Evolutionary conservation across 2,797 vertebrate species (phyloP).

Genomic region (Sebastes hubbsi): DNA sequence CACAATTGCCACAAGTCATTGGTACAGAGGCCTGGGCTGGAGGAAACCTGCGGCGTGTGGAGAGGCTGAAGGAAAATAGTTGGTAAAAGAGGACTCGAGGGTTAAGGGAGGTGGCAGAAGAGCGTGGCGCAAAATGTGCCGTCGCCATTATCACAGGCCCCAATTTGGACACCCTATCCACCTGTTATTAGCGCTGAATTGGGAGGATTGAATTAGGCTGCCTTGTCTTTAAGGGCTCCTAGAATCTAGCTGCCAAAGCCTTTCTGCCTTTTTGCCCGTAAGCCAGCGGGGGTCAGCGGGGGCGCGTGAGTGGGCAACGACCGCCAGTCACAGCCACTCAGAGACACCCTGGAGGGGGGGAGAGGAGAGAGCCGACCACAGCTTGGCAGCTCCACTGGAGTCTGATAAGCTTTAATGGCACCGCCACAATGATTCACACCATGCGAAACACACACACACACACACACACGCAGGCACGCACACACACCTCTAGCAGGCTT

Average conservation of each 20-base stretch:
- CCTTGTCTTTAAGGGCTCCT: conserved; percentile 64
- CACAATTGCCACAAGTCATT: conserved; percentile 35
- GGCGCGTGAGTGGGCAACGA: conserved; percentile 60
- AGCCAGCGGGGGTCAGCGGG: conserved; percentile 61
- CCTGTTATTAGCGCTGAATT: conserved; percentile 51
- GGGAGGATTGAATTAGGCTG: conserved; percentile 59
- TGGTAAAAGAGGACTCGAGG: conserved; percentile 23
- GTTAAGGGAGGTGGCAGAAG: conserved; percentile 31
- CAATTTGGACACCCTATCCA: conserved; percentile 14
- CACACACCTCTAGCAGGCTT: conserved; percentile 56
- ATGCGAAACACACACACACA: conserved; percentile 17
- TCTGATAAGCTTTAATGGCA: conserved; percentile 80
- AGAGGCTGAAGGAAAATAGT: background rate
- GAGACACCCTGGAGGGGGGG: conserved; percentile 57
- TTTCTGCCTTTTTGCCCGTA: conserved; percentile 52
- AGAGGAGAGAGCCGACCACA: conserved; percentile 52
- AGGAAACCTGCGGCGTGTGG: background rate
- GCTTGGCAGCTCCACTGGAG: conserved; percentile 77
- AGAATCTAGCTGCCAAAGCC: conserved; percentile 54
- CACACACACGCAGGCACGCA: conserved; percentile 10
- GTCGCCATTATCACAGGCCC: conserved; percentile 33
- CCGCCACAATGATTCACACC: conserved; percentile 72
- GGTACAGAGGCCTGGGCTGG: background rate
- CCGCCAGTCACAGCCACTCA: conserved; percentile 64
- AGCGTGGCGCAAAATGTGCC: conserved; percentile 36